Evolutionary conservation across 2,113 vertebrate species (phyloP).

Genomic region (Crotalus helleri): DNA sequence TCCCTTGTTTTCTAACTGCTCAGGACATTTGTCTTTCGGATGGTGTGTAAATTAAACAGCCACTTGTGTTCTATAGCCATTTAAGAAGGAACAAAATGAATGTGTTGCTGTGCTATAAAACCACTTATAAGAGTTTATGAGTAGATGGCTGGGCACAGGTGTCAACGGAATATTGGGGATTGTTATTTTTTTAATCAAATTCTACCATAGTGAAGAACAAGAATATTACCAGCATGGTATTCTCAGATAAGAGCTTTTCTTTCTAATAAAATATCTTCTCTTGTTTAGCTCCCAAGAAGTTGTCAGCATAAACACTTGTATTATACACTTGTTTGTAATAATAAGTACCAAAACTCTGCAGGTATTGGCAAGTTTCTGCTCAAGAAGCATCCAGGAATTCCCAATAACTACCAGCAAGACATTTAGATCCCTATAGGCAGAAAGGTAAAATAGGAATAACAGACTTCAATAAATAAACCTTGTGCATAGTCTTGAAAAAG

Average conservation of each 20-base stretch:
- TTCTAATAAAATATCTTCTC: neutral
- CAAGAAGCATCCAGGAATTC: neutral
- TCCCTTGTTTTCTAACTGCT: neutral
- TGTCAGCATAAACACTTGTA: neutral
- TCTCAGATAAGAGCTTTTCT: neutral
- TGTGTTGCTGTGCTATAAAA: neutral
- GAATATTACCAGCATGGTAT: neutral
- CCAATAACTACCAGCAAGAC: neutral
- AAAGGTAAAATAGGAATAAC: neutral
- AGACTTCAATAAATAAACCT: neutral
- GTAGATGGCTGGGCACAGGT: neutral
- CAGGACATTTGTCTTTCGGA: neutral
- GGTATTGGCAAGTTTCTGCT: neutral
- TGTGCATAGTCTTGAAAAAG: neutral
- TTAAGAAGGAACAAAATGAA: neutral
- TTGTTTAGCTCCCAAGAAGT: neutral
- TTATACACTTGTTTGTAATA: neutral
- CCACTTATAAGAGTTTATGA: neutral
- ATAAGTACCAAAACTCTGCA: neutral
- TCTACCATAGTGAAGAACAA: neutral
- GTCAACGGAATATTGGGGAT: neutral
- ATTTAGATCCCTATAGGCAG: neutral
- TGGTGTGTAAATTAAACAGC: neutral
- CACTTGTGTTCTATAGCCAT: neutral
- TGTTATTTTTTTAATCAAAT: neutral